Percentiles rank a stretch among this genome's conserved stretches.
phyloP scores from a whole-genome alignment of 2,113 vertebrate species.

The Saguinus imperator region DNA sequence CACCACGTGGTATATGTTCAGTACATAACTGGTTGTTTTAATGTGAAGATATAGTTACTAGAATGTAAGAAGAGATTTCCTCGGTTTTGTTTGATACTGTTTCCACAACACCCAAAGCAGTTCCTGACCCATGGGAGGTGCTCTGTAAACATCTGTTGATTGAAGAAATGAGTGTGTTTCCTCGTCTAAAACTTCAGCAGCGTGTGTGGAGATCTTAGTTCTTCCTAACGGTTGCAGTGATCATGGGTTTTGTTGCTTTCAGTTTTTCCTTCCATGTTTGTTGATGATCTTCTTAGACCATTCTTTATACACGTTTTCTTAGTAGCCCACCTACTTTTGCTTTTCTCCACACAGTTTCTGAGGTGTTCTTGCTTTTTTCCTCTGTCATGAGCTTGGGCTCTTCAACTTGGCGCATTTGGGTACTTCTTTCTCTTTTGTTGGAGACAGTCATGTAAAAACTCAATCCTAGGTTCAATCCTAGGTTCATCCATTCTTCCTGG shows the following conservation, averaged over 20 bases:
- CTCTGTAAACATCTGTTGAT: not conserved
- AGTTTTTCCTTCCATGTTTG: not conserved
- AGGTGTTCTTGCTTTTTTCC: not conserved
- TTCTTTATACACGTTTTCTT: not conserved
- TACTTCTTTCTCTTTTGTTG: not conserved
- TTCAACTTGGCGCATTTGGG: accelerated
- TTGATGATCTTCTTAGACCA: not conserved
- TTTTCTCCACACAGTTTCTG: not conserved
- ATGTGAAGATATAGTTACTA: not conserved
- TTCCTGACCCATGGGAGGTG: not conserved
- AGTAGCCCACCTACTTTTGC: not conserved
- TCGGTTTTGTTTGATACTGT: not conserved
- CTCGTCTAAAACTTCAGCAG: not conserved
- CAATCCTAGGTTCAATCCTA: not conserved
- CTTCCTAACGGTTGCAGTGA: not conserved
- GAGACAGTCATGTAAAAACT: too few species aligned
- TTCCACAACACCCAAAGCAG: not conserved
- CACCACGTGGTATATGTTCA: not conserved
- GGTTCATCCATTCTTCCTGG: accelerated
- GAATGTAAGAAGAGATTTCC: not conserved
- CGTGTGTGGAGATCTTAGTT: not conserved
- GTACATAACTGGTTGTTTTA: not conserved
- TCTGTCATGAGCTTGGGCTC: not conserved
- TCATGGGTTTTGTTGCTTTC: not conserved
- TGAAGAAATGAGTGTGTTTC: not conserved